These are phyloP conservation scores for Umimayanthus chanpuru DNA, from an alignment of 92 coral and sea anemone species.

Conservation along the genomic window DNA sequence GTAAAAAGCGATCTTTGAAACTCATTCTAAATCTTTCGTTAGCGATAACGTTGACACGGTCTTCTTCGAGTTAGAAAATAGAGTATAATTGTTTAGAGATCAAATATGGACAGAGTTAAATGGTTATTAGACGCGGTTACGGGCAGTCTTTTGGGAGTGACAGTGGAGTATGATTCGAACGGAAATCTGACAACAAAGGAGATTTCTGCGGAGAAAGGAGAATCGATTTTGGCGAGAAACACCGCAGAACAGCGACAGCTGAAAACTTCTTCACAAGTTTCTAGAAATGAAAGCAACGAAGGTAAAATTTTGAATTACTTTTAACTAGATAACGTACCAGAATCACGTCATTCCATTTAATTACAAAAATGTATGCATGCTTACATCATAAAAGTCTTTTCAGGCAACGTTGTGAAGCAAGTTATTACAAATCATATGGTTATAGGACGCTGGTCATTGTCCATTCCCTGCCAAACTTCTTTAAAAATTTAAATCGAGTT, in stretches of 20 bases:
- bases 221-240: background rate
- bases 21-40: no score
- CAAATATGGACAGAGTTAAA: background rate
- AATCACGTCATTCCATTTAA: background rate
- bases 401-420: no score
- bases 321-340: background rate
- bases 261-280: background rate
- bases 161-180: background rate
- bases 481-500: no score
- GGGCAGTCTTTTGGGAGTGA: background rate
- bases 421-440: no score
- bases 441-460: no score
- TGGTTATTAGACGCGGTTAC: background rate
- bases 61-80: no score
- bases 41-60: no score
- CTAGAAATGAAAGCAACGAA: background rate
- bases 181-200: background rate
- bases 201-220: background rate
- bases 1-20: background rate
- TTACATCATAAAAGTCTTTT: background rate
- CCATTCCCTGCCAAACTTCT: no score
- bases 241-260: background rate
- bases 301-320: background rate
- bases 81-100: background rate
- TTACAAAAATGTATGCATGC: background rate